Conservation (phyloP, 2,888 invertebrate genomes). For the Luperina nickerlii region DNA sequence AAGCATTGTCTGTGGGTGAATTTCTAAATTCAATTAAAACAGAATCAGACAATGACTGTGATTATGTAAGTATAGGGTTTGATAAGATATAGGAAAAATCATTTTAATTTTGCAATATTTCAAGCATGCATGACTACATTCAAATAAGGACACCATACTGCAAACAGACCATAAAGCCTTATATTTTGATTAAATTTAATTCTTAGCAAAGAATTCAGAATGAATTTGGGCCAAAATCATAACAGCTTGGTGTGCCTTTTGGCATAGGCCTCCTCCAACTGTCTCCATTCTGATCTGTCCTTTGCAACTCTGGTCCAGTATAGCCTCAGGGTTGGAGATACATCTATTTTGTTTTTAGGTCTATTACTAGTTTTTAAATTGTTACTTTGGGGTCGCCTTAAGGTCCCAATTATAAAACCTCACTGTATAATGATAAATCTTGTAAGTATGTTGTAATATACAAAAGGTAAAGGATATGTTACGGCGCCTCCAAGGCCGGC, state of each 20-base stretch:
- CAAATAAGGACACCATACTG: not conserved
- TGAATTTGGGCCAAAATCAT: not conserved
- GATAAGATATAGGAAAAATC: not conserved
- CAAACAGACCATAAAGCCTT: not conserved
- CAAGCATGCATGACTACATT: not conserved
- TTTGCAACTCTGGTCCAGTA: not conserved
- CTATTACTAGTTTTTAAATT: not conserved
- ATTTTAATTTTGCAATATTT: conserved; percentile 10
- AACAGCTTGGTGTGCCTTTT: not conserved
- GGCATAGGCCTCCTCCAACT: not conserved
- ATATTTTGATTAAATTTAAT: not conserved
- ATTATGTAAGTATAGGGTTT: conserved; percentile 62
- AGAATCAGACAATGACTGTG: conserved; percentile 67
- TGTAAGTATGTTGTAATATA: not conserved
- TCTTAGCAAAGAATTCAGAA: not conserved
- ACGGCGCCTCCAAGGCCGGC: no score
- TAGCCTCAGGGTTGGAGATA: not conserved
- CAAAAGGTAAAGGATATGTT: no score
- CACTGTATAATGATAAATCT: not conserved
- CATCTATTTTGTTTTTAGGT: not conserved
- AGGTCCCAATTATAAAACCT: not conserved
- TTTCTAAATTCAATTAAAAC: conserved; percentile 75
- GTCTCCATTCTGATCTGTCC: not conserved
- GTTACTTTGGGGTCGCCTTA: not conserved
- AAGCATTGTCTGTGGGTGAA: conserved; percentile 71